Percentiles rank a stretch among this genome's conserved stretches.
These are phyloP conservation scores for Etheostoma perlongum DNA, from an alignment of 2,797 vertebrate genomes.

Conservation along the genomic window DNA sequence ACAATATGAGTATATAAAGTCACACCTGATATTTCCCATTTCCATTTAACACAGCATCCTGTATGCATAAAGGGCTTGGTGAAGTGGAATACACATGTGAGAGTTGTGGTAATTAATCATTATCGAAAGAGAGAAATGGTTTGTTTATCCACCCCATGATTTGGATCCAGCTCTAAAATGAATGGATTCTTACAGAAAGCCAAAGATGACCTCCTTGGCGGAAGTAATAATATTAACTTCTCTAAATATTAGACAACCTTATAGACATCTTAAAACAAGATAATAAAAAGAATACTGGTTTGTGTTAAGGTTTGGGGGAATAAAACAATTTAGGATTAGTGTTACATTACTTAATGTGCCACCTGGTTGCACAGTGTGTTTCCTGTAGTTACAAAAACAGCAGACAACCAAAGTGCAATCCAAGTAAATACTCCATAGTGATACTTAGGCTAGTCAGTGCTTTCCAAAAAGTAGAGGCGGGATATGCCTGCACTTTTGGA, in stretches of 20 bases:
- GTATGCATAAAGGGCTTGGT: neutral
- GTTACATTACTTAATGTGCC: neutral
- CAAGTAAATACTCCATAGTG: slow-evolving; percentile 6
- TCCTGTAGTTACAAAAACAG: neutral
- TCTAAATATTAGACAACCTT: neutral
- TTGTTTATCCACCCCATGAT: neutral
- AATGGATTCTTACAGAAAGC: too few species aligned
- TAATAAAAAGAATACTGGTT: neutral
- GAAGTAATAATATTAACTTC: neutral
- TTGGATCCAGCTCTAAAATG: too few species aligned
- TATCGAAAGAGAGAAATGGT: neutral
- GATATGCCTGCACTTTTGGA: neutral
- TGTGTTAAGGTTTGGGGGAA: neutral
- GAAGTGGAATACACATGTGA: neutral
- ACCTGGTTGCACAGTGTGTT: neutral
- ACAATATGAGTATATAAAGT: neutral
- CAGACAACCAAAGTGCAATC: neutral
- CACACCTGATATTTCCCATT: neutral
- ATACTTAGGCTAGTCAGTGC: neutral
- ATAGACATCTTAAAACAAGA: neutral
- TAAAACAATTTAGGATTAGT: too few species aligned
- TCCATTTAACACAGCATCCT: neutral
- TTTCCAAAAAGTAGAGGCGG: neutral
- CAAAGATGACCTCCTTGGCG: too few species aligned
- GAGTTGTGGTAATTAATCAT: neutral